Evolutionary conservation across 2,797 vertebrate species (phyloP), one percentile per base, ranked within the genome.

Genomic region (Galagoides demidoff): DNA sequence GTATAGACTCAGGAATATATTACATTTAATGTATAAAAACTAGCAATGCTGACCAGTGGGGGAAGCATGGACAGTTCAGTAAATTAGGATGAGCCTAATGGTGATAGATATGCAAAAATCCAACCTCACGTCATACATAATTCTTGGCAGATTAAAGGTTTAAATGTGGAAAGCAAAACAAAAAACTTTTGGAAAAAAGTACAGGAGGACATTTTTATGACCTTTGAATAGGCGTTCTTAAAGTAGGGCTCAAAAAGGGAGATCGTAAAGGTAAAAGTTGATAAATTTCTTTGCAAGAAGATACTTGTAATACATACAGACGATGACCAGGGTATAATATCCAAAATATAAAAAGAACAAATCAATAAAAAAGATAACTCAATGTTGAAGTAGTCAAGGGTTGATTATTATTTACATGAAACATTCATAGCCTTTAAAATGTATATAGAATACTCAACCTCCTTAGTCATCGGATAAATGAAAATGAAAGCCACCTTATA

Each of bases 121-220:
- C 78, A 89, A n/a, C 14, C 16, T 92, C 7, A 52, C 1, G 45
- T 55, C 3, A 25, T 8, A 64, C 0, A 87, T 3, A 74, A 20
- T 77, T 76, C 71, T 84, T 52, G 11, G n/a, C 61, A 1, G 16
- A 59, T 23, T 90, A 57, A 68, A 39, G 61, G 19, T 27, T 70
- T 90, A 95, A 52, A 74, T 27, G 19, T 95, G 78, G 57, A 59
- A 85, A 95, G 5, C 11, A 94, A 90, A 90, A 49, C 20, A 66
- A 89, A 82, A 83, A 70, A 5, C 17, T 45, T 74, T 43, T 29
- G 34, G 31, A 74, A 89, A 10, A 84, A 92, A 63, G 16, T 59
- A n/a, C 77, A 73, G 43, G 4, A 74, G 27, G 88, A 74, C 11
- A 57, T 64, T 71, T 90, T 92, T 59, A 90, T 94, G 31, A 87